Percentiles rank a stretch among this genome's conserved stretches.
phyloP scores from a whole-genome alignment of 2,113 vertebrate genomes.

The Limnothrissa miodon region DNA sequence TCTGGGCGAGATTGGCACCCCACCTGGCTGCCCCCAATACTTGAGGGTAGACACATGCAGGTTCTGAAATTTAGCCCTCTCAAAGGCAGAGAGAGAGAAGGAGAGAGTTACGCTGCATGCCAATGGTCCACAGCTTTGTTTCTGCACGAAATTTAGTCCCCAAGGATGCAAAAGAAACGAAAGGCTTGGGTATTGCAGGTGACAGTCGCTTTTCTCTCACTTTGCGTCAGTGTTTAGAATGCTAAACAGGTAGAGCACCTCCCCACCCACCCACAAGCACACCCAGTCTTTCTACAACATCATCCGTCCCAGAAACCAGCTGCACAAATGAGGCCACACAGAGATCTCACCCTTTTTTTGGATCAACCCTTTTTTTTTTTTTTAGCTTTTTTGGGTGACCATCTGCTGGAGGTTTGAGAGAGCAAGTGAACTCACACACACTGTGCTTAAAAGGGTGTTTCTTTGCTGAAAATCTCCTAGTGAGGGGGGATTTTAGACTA shows the following conservation, averaged over 20 bases:
- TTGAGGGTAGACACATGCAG: not conserved
- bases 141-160: constrained; percentile 22
- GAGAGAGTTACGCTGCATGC: not conserved
- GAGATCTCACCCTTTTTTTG: not conserved
- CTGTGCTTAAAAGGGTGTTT: not conserved
- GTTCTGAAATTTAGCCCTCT: not conserved
- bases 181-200: constrained; percentile 32
- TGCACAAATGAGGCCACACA: not conserved
- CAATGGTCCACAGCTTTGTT: constrained; percentile 1
- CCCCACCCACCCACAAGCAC: constrained; percentile 20
- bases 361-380: too few species aligned
- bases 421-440: not conserved
- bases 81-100: not conserved
- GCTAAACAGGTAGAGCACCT: constrained; percentile 37
- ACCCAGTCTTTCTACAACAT: constrained; percentile 6
- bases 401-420: constrained; percentile 15
- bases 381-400: not conserved
- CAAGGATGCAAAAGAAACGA: constrained; percentile 25
- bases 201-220: constrained; percentile 22
- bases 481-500: not conserved
- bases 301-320: constrained; percentile 3
- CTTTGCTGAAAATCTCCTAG: not conserved
- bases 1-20: not conserved
- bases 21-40: not conserved
- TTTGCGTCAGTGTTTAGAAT: constrained; percentile 35